Percentiles rank a stretch among this genome's conserved stretches.
These are phyloP conservation scores for Formicarius rufipectus DNA, from an alignment of 2,113 vertebrate genomes.

Conservation along the genomic window DNA sequence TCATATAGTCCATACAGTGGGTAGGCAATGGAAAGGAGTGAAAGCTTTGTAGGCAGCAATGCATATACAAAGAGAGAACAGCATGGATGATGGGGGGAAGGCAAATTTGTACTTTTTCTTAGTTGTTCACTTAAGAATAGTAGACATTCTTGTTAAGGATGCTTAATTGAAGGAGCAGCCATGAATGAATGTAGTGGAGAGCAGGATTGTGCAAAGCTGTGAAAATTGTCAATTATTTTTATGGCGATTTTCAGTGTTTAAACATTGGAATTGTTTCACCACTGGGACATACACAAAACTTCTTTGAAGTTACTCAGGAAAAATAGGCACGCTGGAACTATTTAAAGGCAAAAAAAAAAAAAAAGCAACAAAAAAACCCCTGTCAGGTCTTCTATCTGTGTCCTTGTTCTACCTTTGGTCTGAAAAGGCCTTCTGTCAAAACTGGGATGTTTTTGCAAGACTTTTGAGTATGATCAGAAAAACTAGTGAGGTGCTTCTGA, in stretches of 20 bases:
- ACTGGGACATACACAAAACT: background rate
- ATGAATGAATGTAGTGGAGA: background rate
- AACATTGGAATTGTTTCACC: background rate
- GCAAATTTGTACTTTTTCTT: background rate
- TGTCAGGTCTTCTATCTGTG: background rate
- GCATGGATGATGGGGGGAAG: background rate
- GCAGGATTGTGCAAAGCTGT: background rate
- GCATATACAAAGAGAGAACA: background rate
- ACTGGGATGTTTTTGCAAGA: background rate
- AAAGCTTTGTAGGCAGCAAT: background rate
- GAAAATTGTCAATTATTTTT: background rate
- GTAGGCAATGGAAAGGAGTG: background rate
- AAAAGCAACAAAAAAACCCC: too few species aligned
- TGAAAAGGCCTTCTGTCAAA: background rate
- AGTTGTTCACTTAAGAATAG: background rate
- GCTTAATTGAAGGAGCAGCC: background rate
- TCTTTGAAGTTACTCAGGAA: background rate
- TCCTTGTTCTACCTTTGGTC: background rate
- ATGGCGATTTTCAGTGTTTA: background rate
- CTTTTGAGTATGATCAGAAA: background rate
- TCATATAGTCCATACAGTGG: rapidly evolving
- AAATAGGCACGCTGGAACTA: background rate
- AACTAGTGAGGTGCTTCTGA: background rate
- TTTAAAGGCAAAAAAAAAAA: background rate
- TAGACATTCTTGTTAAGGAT: background rate